Base-by-base conservation (phyloP, 2,113 vertebrate species). In the Lota lota region DNA sequence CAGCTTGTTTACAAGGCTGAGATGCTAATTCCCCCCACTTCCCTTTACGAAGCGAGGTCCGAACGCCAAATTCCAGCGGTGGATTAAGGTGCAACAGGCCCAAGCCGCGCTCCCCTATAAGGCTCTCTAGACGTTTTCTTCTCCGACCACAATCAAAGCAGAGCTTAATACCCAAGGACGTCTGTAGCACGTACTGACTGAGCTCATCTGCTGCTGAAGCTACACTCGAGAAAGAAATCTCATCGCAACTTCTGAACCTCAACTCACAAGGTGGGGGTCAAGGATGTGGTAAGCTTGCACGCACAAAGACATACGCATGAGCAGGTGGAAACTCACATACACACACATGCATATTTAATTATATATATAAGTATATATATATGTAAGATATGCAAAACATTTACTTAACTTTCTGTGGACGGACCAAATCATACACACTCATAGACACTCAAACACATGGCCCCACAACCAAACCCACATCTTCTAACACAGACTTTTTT, bases 1-100 rank as follows among this genome's bases (percentile, higher is more conserved):
- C 72, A 22, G 33, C 73, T 65, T 53, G 58, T 75, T 73, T 36
- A 53, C 56, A 66, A 67, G 60, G 12, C 59, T 51, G 20, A 59
- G 61, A 69, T 50, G 28, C 61, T 68, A 68, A 77, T 70, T 74
- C 66, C 28, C 50, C 50, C 28, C 21, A n/a, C 72, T 66, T 77
- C 61, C 66, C 65, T 73, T 79, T 75, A 66, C 58, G 22, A 67
- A 72, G 59, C 28, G 74, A 63, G 17, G 69, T 70, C 63, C 54
- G 70, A 79, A 69, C 69, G 70, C 57, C 33, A 72, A 67, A 88
- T 81, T 86, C 79, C 83, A 81, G 76, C 5, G 21, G 50, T 24
- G 69, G 77, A 87, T 86, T 87, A 83, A 86, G 75, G 81, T 85
- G 87, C 28, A 73, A 87, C 81, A 76, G 77, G 64, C 72, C 79